Base-by-base conservation (phyloP, 1,140 invertebrate genomes). In the Pseudomyrmex cubaensis region DNA sequence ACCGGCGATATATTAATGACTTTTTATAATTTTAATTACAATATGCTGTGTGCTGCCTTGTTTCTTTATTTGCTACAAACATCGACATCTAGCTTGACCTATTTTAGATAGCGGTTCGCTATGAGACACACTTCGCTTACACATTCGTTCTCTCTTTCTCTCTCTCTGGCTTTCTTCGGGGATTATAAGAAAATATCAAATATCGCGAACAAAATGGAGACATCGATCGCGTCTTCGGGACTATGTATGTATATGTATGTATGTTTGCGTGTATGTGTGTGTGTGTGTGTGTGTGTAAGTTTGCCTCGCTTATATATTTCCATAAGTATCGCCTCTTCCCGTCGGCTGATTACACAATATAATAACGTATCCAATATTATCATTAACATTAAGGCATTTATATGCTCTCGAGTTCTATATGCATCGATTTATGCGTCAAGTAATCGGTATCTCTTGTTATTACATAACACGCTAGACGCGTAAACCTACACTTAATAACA, bases 351-450 rank as follows among this genome's bases (percentile, higher is more conserved):
- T 88, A 90, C 89, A 92, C 83, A 89, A 90, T 90, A 92, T 82
- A 89, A 82, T 86, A 93, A 92, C 89, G 90, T 91, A 93, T 93
- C 85, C 80, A 91, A 93, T 93, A 93, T 94, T 94, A 94, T 93
- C 91, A 87, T 93, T 93, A 93, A 93, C 92, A 93, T 94, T 94
- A 94, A 94, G 93, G 93, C 93, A 94, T 93, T 35, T 94, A 94
- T 90, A 94, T 94, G 92, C 93, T 93, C 92, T 93, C 93, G 92
- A 93, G 90, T 92, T 91, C 88, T 90, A 77, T 82, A 61, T 87
- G 35, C 35, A 66, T 87, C 90, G 88, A 84, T 90, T 89, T 63
- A 75, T 25, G 44, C n/a, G 17, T 84, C 90, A 87, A 88, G 90
- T 92, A 92, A 92, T 91, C 90, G 90, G 89, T 90, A 93, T 35